A percentile compares a stretch with the other conserved stretches of the same genome.
Evolutionary conservation across 2,888 invertebrate genomes (phyloP).

Genomic region (Altica lythri): DNA sequence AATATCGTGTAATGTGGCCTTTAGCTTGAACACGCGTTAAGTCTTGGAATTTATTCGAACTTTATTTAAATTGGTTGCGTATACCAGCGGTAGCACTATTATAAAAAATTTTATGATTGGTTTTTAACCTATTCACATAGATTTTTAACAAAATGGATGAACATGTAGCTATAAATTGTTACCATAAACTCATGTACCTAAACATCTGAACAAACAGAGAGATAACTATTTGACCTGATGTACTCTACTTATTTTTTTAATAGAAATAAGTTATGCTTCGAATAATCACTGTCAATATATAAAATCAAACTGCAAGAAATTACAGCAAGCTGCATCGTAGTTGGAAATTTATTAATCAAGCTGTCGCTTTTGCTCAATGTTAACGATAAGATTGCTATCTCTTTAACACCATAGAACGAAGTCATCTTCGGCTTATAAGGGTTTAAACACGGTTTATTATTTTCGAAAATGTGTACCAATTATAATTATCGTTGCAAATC

Average conservation of each 20-base stretch:
- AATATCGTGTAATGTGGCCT: constrained; percentile 24
- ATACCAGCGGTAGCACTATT: too few relatives aligned
- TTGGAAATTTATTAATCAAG: constrained; percentile 11
- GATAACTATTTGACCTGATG: too few relatives aligned
- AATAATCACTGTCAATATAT: constrained; percentile 2
- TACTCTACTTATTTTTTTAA: too few relatives aligned
- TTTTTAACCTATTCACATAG: too few relatives aligned
- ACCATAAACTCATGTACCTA: too few relatives aligned
- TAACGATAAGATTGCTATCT: constrained; percentile 8
- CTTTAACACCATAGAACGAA: constrained; percentile 1
- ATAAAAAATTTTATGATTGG: too few relatives aligned
- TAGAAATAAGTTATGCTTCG: too few relatives aligned
- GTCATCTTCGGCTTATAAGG: constrained; percentile 8
- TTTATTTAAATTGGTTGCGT: constrained; percentile 24
- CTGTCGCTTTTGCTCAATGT: constrained; percentile 2
- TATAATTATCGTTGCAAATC: constrained; percentile 32
- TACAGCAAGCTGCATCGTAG: background rate
- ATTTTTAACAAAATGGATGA: too few relatives aligned
- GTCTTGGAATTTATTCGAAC: constrained; percentile 17
- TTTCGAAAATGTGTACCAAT: constrained; percentile 33
- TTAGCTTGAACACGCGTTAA: constrained; percentile 16
- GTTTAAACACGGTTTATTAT: constrained; percentile 27
- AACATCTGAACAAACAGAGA: too few relatives aligned
- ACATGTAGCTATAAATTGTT: too few relatives aligned
- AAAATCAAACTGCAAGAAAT: background rate